phyloP scores from a whole-genome alignment of 2,797 vertebrate genomes.

The Poeciliopsis presidionis region DNA sequence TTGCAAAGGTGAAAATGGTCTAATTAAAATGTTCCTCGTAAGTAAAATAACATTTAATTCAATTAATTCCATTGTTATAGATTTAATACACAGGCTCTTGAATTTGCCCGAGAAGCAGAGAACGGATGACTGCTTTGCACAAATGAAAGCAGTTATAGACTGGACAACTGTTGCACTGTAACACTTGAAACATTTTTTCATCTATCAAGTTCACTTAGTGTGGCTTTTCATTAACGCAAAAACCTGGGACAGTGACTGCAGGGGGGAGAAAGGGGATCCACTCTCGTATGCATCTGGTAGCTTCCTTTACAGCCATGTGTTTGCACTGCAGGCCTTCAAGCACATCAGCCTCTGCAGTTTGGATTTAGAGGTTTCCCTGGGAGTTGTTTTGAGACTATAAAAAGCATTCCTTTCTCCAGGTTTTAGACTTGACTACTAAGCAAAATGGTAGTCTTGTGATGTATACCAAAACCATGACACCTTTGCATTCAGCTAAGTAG shows the following conservation, averaged over 20 bases:
- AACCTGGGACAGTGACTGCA: conserved; percentile 20
- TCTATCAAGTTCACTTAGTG: conserved; percentile 23
- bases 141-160: conserved; percentile 17
- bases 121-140: not conserved
- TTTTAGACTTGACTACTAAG: conserved; percentile 55
- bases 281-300: conserved; percentile 39
- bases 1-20: not conserved
- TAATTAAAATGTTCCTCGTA: not conserved
- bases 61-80: conserved; percentile 7
- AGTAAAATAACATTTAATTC: not conserved
- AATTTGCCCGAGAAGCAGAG: conserved; percentile 6
- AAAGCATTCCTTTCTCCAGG: conserved; percentile 35
- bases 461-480: conserved; percentile 41
- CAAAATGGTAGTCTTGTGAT: conserved; percentile 37
- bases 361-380: conserved; percentile 54
- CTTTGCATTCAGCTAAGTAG: conserved; percentile 36
- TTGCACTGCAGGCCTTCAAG: conserved; percentile 33
- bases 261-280: conserved; percentile 21
- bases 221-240: conserved; percentile 36
- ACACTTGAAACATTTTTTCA: conserved; percentile 25
- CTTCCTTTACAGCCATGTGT: conserved; percentile 30
- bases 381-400: conserved; percentile 52
- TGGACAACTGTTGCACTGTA: conserved; percentile 37
- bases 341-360: conserved; percentile 46
- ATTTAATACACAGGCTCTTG: conserved; percentile 4